A percentile compares a stretch with the other conserved stretches of the same genome.
Conservation (phyloP, 2,113 vertebrate genomes). For the Corythornis cristatus region DNA sequence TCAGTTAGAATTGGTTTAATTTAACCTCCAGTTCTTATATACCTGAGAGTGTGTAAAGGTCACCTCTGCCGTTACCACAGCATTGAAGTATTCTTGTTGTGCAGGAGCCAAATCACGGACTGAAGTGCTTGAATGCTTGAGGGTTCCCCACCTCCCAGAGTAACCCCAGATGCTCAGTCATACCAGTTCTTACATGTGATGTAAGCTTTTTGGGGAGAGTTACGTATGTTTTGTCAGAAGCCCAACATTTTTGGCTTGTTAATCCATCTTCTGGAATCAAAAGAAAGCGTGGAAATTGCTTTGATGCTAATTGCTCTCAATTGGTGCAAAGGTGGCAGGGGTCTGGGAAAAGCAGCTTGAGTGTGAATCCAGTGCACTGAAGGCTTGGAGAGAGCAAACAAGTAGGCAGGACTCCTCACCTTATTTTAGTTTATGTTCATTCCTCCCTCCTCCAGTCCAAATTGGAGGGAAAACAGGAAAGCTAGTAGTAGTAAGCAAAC, state of each 20-base stretch:
- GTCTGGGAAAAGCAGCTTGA: background rate
- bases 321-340: background rate
- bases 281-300: background rate
- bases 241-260: background rate
- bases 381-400: background rate
- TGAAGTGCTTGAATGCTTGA: background rate
- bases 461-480: background rate
- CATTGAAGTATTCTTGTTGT: background rate
- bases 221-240: background rate
- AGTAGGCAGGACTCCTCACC: background rate
- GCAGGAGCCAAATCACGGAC: background rate
- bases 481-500: background rate
- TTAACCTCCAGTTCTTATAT: background rate
- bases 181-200: background rate
- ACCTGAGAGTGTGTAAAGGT: constrained; percentile 25
- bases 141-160: background rate
- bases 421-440: background rate
- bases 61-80: constrained; percentile 10
- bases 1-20: background rate
- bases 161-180: background rate
- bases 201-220: background rate
- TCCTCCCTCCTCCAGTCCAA: background rate
- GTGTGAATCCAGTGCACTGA: background rate
- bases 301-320: background rate
- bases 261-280: background rate